phyloP scores from a whole-genome alignment of 2,888 invertebrate species.

The Idaea biselata region DNA sequence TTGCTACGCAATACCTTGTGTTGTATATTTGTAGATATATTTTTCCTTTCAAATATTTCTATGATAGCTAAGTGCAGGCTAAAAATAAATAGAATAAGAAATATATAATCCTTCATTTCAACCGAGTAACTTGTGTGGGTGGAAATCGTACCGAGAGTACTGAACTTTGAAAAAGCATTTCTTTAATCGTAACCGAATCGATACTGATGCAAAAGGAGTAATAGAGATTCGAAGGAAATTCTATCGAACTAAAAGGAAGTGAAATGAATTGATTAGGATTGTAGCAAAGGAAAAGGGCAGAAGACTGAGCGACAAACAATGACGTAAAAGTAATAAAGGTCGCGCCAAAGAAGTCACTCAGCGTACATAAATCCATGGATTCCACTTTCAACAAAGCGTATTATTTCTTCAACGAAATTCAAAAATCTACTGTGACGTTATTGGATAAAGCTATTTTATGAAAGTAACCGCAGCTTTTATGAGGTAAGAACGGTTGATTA shows the following conservation, averaged over 20 bases:
- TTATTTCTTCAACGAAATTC: constrained; percentile 10
- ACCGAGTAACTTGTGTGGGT: too few species aligned
- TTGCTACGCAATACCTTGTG: too few species aligned
- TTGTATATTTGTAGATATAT: too few species aligned
- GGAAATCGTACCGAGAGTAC: too few species aligned
- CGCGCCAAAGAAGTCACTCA: neutral
- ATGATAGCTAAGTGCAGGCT: too few species aligned
- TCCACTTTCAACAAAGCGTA: constrained; percentile 4
- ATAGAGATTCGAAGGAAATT: neutral
- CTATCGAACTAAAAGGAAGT: constrained; percentile 1
- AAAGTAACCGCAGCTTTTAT: constrained; percentile 23
- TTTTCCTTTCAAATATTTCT: too few species aligned
- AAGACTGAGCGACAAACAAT: neutral
- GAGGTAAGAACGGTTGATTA: constrained; percentile 21
- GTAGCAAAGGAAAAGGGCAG: neutral
- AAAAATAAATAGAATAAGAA: too few species aligned
- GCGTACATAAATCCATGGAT: constrained; percentile 13
- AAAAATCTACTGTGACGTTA: constrained; percentile 17
- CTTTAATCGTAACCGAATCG: neutral
- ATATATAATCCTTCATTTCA: too few species aligned
- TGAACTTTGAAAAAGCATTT: neutral
- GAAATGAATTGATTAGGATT: neutral
- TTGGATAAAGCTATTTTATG: constrained; percentile 25
- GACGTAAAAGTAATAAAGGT: neutral
- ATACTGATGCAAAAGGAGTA: neutral